phyloP scores from a whole-genome alignment of 2,113 vertebrate species.

The Chionomys nivalis region DNA sequence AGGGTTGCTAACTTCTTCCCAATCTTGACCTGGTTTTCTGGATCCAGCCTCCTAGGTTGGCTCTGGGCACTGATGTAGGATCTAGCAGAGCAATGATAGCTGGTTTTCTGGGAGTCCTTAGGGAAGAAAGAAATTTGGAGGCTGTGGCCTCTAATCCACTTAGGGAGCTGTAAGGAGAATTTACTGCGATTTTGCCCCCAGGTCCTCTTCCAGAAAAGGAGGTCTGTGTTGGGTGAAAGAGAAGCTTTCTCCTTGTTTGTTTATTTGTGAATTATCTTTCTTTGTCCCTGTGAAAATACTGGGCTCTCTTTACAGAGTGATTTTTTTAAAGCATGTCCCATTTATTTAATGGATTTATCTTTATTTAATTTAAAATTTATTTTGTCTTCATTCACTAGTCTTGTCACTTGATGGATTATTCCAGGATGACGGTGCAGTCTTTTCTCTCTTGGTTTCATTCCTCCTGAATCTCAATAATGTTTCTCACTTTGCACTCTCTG shows the following conservation, averaged over 20 bases:
- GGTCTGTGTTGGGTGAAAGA: not conserved
- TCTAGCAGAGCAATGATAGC: not conserved
- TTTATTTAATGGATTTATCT: not conserved
- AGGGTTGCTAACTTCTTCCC: not conserved
- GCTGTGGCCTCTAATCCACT: not conserved
- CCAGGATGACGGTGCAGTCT: not conserved
- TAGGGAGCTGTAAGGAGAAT: not conserved
- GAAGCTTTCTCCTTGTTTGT: not conserved
- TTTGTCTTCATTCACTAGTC: not conserved
- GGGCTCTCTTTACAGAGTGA: not conserved
- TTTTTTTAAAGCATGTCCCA: not conserved
- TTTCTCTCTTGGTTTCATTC: not conserved
- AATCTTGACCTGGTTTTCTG: not conserved
- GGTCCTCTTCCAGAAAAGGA: not conserved
- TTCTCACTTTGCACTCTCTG: not conserved
- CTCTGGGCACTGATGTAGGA: not conserved
- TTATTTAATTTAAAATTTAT: not conserved
- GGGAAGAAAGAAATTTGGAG: not conserved
- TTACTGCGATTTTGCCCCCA: not conserved
- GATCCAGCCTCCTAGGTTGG: not conserved
- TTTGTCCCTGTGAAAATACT: constrained; percentile 2
- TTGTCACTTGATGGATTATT: not conserved
- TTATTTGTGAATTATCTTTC: not conserved
- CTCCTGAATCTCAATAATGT: not conserved
- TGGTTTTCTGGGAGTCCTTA: not conserved